Percentiles rank a stretch among this genome's conserved stretches.
phyloP scores from a whole-genome alignment of 2,797 vertebrate species.

The Bovichtus variegatus region DNA sequence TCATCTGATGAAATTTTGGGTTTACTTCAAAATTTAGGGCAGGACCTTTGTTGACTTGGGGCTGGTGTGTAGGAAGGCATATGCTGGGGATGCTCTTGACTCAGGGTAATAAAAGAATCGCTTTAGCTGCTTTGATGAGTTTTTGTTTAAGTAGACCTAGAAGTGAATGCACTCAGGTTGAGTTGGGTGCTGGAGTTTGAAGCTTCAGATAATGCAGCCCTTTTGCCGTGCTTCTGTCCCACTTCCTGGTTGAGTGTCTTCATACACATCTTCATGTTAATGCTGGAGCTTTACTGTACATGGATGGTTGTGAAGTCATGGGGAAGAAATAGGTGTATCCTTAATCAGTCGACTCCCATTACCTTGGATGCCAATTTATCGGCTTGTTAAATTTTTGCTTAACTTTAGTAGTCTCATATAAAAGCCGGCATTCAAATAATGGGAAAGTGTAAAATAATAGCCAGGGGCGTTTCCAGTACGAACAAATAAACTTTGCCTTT shows the following conservation, averaged over 20 bases:
- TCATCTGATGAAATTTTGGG: slow-evolving; percentile 24
- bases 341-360: neutral
- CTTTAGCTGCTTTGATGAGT: slow-evolving; percentile 78
- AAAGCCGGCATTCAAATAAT: neutral
- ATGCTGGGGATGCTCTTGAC: slow-evolving; percentile 52
- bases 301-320: neutral
- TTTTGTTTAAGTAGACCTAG: slow-evolving; percentile 65
- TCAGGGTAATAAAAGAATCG: slow-evolving; percentile 61
- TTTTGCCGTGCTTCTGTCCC: slow-evolving; percentile 16
- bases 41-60: slow-evolving; percentile 56
- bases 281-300: neutral
- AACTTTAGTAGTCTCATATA: neutral
- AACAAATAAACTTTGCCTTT: neutral
- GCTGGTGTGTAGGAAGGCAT: slow-evolving; percentile 49
- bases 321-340: neutral
- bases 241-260: slow-evolving; percentile 10
- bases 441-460: neutral
- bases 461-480: rapidly evolving
- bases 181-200: slow-evolving; percentile 36
- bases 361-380: neutral
- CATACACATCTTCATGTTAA: neutral
- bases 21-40: slow-evolving; percentile 60
- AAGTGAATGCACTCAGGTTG: slow-evolving; percentile 52
- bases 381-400: neutral
- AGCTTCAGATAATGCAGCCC: slow-evolving; percentile 30